These are phyloP conservation scores for Bombycilla garrulus DNA, from an alignment of 2,113 vertebrate species.

Conservation along the genomic window DNA sequence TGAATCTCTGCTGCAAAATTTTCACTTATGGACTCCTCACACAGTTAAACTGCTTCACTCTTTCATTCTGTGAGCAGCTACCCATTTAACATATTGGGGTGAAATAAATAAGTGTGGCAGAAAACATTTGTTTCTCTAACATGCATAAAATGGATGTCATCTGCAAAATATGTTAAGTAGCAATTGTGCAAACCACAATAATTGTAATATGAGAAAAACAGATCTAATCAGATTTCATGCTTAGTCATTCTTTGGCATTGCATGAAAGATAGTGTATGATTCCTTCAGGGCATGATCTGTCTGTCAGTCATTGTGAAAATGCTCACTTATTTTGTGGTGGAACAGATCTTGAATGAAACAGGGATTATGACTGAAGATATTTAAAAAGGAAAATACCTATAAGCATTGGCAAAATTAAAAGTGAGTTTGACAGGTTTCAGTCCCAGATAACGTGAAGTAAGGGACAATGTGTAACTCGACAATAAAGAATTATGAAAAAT, in stretches of 20 bases:
- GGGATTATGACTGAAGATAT: background rate
- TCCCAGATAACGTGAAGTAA: background rate
- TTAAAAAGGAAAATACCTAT: background rate
- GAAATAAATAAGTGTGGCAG: background rate
- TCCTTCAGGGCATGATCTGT: background rate
- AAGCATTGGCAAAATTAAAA: background rate
- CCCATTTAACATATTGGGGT: background rate
- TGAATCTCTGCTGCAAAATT: background rate
- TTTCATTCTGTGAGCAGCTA: background rate
- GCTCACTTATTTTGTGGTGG: background rate
- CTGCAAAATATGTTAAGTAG: background rate
- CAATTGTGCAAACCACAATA: background rate
- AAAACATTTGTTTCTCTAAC: background rate
- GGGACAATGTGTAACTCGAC: accelerated
- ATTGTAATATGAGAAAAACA: background rate
- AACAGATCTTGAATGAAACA: background rate
- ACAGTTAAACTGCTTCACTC: background rate
- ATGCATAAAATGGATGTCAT: background rate
- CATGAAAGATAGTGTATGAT: background rate
- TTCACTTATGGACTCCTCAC: background rate
- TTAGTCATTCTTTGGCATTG: background rate
- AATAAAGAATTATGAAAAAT: background rate
- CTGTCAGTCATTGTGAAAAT: background rate
- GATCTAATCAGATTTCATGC: background rate
- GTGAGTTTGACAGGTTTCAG: background rate